These are phyloP conservation scores for Euclidia mi DNA, from an alignment of 2,888 invertebrate species.

Conservation along the genomic window DNA sequence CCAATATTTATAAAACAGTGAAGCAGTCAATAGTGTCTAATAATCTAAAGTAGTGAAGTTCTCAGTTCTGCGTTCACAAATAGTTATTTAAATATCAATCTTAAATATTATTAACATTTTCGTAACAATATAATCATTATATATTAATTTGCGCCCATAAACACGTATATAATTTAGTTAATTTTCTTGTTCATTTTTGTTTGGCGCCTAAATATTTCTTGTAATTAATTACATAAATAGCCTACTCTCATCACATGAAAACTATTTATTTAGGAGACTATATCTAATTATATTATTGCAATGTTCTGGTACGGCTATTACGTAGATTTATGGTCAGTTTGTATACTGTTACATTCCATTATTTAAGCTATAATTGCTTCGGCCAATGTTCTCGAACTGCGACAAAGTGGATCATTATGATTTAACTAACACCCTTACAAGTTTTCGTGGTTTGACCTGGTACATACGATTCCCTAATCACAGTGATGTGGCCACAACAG, in stretches of 20 bases:
- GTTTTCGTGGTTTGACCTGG: constrained; percentile 34
- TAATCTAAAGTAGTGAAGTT: too few relatives aligned
- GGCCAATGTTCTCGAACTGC: constrained; percentile 11
- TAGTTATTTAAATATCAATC: too few relatives aligned
- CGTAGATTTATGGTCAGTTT: constrained; percentile 21
- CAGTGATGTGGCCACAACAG: constrained; percentile 57
- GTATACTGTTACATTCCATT: constrained; percentile 16
- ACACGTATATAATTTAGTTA: too few relatives aligned
- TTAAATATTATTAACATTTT: too few relatives aligned
- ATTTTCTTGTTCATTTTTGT: too few relatives aligned
- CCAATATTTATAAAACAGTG: too few relatives aligned
- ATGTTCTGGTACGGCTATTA: constrained; percentile 14
- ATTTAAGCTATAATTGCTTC: constrained; percentile 25
- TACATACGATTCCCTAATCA: constrained; percentile 61
- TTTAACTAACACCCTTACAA: constrained; percentile 40
- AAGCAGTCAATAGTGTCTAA: too few relatives aligned
- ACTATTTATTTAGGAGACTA: not conserved
- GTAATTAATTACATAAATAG: not conserved
- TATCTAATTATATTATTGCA: constrained; percentile 14
- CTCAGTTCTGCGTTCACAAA: too few relatives aligned
- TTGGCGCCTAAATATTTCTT: not conserved
- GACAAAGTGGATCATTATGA: constrained; percentile 23
- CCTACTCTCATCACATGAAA: constrained; percentile 4
- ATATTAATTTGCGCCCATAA: too few relatives aligned
- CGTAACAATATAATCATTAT: too few relatives aligned